phyloP scores from a whole-genome alignment of 2,797 vertebrate genomes.

The Amphiprion clarkii region DNA sequence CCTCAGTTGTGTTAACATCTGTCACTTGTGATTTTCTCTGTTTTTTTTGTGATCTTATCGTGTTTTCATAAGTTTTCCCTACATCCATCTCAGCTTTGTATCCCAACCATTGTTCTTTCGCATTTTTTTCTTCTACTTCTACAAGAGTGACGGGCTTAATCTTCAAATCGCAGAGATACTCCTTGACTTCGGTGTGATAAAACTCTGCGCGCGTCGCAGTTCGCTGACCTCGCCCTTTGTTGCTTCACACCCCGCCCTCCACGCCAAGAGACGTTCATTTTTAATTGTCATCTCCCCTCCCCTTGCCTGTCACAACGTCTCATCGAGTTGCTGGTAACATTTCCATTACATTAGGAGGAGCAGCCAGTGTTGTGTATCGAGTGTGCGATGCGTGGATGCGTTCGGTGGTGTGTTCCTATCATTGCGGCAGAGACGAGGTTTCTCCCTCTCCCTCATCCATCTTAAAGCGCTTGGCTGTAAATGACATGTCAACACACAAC shows the following conservation, averaged over 20 bases:
- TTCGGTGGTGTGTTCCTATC: conserved; percentile 62
- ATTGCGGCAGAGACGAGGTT: conserved; percentile 60
- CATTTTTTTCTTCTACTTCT: neutral
- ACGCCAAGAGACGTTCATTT: conserved; percentile 52
- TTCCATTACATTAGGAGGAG: conserved; percentile 74
- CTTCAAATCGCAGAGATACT: conserved; percentile 1
- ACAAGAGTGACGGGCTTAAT: conserved; percentile 13
- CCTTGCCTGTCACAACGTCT: conserved; percentile 62
- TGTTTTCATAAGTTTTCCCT: neutral
- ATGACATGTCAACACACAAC: conserved; percentile 73
- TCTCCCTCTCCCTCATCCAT: conserved; percentile 76
- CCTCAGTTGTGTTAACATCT: conserved; percentile 16
- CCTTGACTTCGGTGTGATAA: conserved; percentile 16
- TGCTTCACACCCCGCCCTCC: conserved; percentile 22
- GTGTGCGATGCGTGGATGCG: conserved; percentile 23
- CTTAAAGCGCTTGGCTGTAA: conserved; percentile 77
- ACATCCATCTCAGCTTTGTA: conserved; percentile 17
- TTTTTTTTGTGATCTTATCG: conserved; percentile 19
- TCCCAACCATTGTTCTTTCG: neutral
- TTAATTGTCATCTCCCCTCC: conserved; percentile 71
- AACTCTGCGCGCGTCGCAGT: conserved; percentile 18
- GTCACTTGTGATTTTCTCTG: conserved; percentile 28
- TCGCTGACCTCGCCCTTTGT: conserved; percentile 36
- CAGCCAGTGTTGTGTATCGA: conserved; percentile 29
- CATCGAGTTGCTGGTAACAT: conserved; percentile 62